Base-by-base conservation (phyloP, 2,888 invertebrate species). In the Melanostoma scalare region DNA sequence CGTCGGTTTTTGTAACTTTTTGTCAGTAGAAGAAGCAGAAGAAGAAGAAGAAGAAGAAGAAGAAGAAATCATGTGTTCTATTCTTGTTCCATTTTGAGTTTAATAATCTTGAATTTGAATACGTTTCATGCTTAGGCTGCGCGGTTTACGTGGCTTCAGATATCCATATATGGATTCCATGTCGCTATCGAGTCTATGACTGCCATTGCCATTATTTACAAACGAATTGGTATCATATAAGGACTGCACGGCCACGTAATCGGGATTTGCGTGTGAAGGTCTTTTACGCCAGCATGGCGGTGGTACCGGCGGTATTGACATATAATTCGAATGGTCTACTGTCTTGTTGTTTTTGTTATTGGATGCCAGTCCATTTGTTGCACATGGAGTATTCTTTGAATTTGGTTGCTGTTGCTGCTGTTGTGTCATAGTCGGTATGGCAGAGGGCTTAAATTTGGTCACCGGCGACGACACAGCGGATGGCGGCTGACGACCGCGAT, bases 91-190 rank as follows among this genome's bases (percentile, higher is more conserved):
- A 53, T 30, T 68, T 67, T 46, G 40, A 69, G 40, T 67, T 85
- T 68, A 90, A 87, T 90, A 90, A 87, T 90, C 90, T 79, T 90
- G 89, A 87, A 90, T 90, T 87, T 90, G 89, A 75, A 90, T 89
- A 87, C 89, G 89, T 87, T 91, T 91, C 79, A 91, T 86, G 82
- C 91, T 90, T 61, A 91, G 89, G 86, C 90, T 90, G 84, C 91
- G 89, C 80, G 89, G 89, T 85, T 91, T 90, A 86, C 91, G 90
- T 30, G 91, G 91, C 86, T 91, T 91, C 60, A 91, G 87, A 87
- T 91, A 91, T 75, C 91, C 91, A 87, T 91, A 91, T 88, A 91
- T 91, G 82, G 91, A 90, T 86, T 91, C 91, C 90, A 91, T 89
- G 87, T 91, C 90, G 87, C 89, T 89, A 85, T 91, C 90, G 86